Evolutionary conservation across 2,113 vertebrate genomes (phyloP), one percentile per base, ranked within the genome.

Genomic region (Epinephelus lanceolatus): DNA sequence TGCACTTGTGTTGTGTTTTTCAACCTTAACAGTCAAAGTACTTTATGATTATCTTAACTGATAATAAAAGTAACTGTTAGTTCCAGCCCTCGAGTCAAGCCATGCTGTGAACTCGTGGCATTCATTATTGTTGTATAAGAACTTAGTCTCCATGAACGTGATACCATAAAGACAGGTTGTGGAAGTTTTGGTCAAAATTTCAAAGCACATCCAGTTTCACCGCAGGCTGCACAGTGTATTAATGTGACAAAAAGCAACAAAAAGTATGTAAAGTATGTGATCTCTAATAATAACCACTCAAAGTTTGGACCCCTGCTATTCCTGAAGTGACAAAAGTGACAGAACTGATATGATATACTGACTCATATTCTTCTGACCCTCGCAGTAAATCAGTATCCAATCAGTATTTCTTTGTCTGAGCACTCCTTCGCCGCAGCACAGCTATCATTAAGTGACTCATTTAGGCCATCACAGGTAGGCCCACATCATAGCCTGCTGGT

Each of bases 401-500:
- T 93, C 91, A 92, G 91, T 80, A 87, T 90, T 93, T 91, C 91
- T 93, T 93, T 93, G 92, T 94, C 87, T 88, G 87, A 91, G 78
- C 60, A 49, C 90, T 87, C 78, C 53, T 82, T 91, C 82, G 66
- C 79, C 25, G 74, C 86, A 76, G 87, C 88, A 91, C 56, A 7
- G 86, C 90, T 92, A 89, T 93, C 90, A 94, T 93, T 93, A 94
- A 91, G 87, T 88, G 90, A 92, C 85, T 94, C 88, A 93, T 93
- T 94, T 90, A 92, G 88, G 76, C 90, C 92, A 91, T 94, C 92
- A 85, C 83, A 89, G 57, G 90, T 92, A 89, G 76, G 83, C 76
- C 88, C 87, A 83, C 83, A 78, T 89, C 74, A 71, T 71, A 81
- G 83, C 89, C 85, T 59, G 87, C 89, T 89, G 89, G 79, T 91